These are phyloP conservation scores for Capra hircus DNA, from an alignment of 2,113 vertebrate genomes.

Conservation along the genomic window DNA sequence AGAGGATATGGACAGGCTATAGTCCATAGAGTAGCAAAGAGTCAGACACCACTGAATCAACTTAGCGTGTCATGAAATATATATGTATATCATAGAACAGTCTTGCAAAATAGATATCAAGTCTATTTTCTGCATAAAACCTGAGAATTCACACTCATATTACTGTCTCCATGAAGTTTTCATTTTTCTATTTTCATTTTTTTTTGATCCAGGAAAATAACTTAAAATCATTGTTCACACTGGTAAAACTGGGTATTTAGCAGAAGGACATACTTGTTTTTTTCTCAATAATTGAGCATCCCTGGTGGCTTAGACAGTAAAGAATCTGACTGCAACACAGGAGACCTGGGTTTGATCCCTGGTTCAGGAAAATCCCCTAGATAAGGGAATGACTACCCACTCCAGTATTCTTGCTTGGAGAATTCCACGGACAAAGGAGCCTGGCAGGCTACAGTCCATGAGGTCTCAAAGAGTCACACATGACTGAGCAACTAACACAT, in stretches of 20 bases:
- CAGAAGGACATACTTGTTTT: background rate
- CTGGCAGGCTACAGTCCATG: background rate
- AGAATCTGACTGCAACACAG: rapidly evolving
- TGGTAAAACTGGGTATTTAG: background rate
- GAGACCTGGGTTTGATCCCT: background rate
- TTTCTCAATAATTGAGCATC: background rate
- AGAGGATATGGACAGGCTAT: background rate
- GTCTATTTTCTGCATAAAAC: background rate
- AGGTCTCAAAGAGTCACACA: background rate
- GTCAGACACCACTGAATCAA: background rate
- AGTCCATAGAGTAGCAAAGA: background rate
- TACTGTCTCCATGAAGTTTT: background rate
- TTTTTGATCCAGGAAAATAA: background rate
- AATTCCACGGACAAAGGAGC: background rate
- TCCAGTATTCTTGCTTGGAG: background rate
- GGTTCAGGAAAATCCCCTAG: background rate
- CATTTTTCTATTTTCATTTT: background rate
- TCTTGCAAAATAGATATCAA: background rate
- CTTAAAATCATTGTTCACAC: background rate
- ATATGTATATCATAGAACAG: background rate
- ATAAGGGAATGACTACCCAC: background rate
- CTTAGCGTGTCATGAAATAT: background rate
- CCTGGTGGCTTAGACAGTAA: background rate
- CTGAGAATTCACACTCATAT: background rate
- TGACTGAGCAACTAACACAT: background rate